Base-by-base conservation (phyloP, 2,113 vertebrate species). In the Candoia aspera region DNA sequence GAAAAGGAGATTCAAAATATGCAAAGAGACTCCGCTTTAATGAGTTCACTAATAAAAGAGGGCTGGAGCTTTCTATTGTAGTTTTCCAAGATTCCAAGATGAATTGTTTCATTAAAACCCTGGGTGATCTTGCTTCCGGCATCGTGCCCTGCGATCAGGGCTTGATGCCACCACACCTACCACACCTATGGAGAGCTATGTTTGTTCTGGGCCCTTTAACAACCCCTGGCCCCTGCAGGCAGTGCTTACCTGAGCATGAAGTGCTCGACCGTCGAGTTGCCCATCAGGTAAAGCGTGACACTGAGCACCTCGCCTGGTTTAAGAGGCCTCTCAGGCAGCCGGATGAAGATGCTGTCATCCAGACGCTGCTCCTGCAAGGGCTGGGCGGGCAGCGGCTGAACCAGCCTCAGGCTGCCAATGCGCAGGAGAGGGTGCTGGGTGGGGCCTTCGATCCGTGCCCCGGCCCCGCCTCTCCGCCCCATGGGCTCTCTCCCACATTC, bases 331-430 rank as follows among this genome's bases (percentile, higher is more conserved):
- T 99, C 98, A 0, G 99, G 99, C 93, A 99, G 97, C 94, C 98
- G 97, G 94, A 99, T 98, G 96, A 99, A 98, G 97, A 99, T 90
- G 93, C 99, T 99, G 53, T 98, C 97, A 24, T 99, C 99, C 90
- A 99, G 94, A 87, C 96, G 98, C 33, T 99, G 99, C 96, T 99
- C 99, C 94, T 99, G 98, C 96, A 99, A 97, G 60, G 97, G 96
- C 93, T 98, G 98, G 85, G 97, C 95, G 0, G 98, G 96, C 8
- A 96, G 96, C 1, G 98, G 98, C 96, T 98, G 98, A 96, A 99
- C 98, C 60, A 99, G 97, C 95, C 98, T 99, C 97, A 99, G 98
- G 96, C 99, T 99, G 1, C 99, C 99, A 0, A 99, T 99, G 83
- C 99, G 98, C 94, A 99, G 98, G 93, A 99, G 97, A 0, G 99